Conservation (phyloP, 2,113 vertebrate genomes). For the Anoura caudifer region DNA sequence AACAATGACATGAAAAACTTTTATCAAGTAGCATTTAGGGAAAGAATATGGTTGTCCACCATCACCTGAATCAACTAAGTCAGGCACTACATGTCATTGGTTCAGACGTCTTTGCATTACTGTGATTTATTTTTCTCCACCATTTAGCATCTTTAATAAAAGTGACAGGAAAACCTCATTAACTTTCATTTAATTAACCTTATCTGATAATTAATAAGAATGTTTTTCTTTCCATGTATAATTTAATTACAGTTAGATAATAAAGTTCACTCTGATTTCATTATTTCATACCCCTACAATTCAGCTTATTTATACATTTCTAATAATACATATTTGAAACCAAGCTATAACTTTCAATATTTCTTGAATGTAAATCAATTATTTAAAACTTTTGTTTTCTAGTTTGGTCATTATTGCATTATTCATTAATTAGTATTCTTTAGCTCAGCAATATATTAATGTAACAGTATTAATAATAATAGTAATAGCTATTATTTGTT, state of each 20-base stretch:
- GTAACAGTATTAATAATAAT: background rate
- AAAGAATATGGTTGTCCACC: background rate
- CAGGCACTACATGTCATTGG: background rate
- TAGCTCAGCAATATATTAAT: background rate
- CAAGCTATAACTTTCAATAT: background rate
- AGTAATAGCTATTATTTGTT: background rate
- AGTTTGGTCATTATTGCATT: background rate
- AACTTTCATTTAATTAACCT: constrained; percentile 65
- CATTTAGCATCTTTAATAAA: constrained; percentile 48
- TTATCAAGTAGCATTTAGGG: background rate
- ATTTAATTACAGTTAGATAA: constrained; percentile 64
- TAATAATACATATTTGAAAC: background rate
- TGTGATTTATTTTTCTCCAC: constrained; percentile 44
- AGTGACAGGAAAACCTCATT: constrained; percentile 66
- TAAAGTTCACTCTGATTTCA: constrained; percentile 44
- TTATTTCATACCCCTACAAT: background rate
- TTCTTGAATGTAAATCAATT: background rate
- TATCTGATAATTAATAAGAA: constrained; percentile 67
- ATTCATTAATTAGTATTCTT: background rate
- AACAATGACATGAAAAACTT: background rate
- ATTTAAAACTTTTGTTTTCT: background rate
- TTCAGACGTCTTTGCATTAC: background rate
- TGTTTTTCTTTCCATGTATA: constrained; percentile 26
- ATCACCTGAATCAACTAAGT: background rate
- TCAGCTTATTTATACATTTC: constrained; percentile 36